Evolutionary conservation across 2,113 vertebrate species (phyloP), one percentile per base, ranked within the genome.

Genomic region (Etia nguti): DNA sequence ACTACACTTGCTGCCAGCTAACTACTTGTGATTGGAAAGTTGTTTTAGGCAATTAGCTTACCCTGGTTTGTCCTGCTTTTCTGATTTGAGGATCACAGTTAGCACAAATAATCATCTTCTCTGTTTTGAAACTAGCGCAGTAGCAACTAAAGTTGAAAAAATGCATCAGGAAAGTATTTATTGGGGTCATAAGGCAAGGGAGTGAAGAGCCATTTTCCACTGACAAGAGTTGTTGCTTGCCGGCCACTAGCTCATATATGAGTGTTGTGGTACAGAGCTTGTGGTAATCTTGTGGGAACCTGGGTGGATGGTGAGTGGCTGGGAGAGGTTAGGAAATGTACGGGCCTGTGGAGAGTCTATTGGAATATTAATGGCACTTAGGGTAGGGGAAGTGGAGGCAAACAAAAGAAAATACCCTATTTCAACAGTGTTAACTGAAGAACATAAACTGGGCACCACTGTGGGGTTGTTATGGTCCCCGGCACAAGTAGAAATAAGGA

Each of bases 141-240:
- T 6, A 43, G 12, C 36, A 24, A 70, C 0, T 10, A 6, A 70
- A 43, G 65, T 4, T 15, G 36, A 41, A 70, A 70, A 0, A 24
- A n/a, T 0, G 1, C 36, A 43, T 2, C 65, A 43, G 36, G 65
- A 68, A 68, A 70, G n/a, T 70, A 43, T 70, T 70, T 70, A 70
- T 8, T 13, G 36, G 20, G 36, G 65, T 70, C 36, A 70, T 24
- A 70, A 24, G 38, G 13, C n/a, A 16, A 70, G 3, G 36, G 68
- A 48, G 26, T 24, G 9, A 18, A 73, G 41, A 26, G 41, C 41
- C 13, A 18, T 48, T 48, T 73, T 10, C 4, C 22, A 48, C 10
- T 48, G 46, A 20, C 15, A 75, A 46, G 41, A 75, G 41, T 46
- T 18, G 22, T 2, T 18, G 41, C 41, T 46, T 73, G 59, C 29